Base-by-base conservation (phyloP, 2,888 invertebrate genomes). In the Amitus sp. region DNA sequence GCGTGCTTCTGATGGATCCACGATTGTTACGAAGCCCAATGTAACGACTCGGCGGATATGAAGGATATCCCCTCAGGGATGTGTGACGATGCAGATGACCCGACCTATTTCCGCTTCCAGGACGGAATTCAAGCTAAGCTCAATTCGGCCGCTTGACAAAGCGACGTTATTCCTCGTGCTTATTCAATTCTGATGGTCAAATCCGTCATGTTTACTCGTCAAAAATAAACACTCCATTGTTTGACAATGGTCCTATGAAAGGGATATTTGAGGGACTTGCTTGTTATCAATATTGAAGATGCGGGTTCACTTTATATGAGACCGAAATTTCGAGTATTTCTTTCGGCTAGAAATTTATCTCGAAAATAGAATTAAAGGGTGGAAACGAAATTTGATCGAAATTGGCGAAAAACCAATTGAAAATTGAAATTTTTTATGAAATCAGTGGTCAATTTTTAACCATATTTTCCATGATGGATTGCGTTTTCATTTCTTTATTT, bases 31-130 rank as follows among this genome's bases (percentile, higher is more conserved):
- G n/a, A n/a, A 53, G 53, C 54, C 62, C 48, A 62, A 62, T 58
- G 65, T 62, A 67, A 67, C 62, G 61, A 62, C 67, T 65, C 67
- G 65, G 67, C 67, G 62, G 65, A 65, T 67, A 65, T 65, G 50
- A 60, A 59, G 53, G 61, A n/a, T n/a, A 20, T 42, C 69, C 66
- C 69, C 68, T 68, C 68, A 68, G 73, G 74, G 68, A 73, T 65
- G 72, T n/a, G n/a, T 66, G 66, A 68, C 71, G 72, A 74, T 75
- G 74, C 78, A 77, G 73, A 73, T 75, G 79, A 79, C 78, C 78
- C 72, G 79, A 79, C 80, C 80, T 73, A 80, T 74, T 76, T 79
- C 70, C 66, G 66, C 65, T 76, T 76, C 73, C 74, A 69, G 77
- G 70, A 70, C 77, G 66, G 72, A 74, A 74, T 75, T 68, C 67